These are phyloP conservation scores for Pseudois nayaur DNA, from an alignment of 2,113 vertebrate genomes.

Conservation along the genomic window DNA sequence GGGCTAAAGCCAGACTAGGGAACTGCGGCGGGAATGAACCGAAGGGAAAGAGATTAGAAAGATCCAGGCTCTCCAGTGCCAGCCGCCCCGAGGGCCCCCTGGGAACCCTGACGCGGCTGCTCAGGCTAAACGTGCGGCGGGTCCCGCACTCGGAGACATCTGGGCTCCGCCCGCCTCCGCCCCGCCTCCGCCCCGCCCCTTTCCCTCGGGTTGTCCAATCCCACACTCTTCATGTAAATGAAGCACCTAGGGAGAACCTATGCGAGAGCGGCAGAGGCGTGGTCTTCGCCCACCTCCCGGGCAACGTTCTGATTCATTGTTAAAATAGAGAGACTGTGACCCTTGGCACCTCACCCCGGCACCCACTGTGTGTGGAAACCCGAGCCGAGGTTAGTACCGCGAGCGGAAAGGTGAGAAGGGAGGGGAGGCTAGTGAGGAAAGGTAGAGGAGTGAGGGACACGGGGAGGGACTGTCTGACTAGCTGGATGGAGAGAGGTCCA, in stretches of 20 bases:
- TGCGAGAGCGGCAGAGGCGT: slow-evolving; percentile 19
- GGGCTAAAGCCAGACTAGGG: background rate
- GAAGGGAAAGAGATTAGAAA: background rate
- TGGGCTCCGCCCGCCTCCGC: background rate
- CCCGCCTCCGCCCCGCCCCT: slow-evolving; percentile 23
- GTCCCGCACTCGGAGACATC: background rate
- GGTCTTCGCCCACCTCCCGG: slow-evolving; percentile 26
- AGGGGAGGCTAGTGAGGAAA: background rate
- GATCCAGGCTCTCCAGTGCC: background rate
- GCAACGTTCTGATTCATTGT: slow-evolving; percentile 71
- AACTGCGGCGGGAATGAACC: background rate
- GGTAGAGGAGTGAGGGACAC: background rate
- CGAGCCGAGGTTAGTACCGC: slow-evolving; percentile 29
- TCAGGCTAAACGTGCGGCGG: background rate
- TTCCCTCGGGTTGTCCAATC: slow-evolving; percentile 28
- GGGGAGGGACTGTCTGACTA: background rate
- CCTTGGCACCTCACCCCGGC: background rate
- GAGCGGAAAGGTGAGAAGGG: background rate
- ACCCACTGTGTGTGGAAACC: background rate
- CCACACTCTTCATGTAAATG: slow-evolving; percentile 53
- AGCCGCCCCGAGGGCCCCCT: background rate
- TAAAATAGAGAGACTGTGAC: slow-evolving; percentile 58
- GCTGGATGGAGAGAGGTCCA: background rate
- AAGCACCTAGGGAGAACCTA: slow-evolving; percentile 24
- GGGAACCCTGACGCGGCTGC: background rate